phyloP scores from a whole-genome alignment of 2,888 invertebrate species.

The Flexamia atlantica region DNA sequence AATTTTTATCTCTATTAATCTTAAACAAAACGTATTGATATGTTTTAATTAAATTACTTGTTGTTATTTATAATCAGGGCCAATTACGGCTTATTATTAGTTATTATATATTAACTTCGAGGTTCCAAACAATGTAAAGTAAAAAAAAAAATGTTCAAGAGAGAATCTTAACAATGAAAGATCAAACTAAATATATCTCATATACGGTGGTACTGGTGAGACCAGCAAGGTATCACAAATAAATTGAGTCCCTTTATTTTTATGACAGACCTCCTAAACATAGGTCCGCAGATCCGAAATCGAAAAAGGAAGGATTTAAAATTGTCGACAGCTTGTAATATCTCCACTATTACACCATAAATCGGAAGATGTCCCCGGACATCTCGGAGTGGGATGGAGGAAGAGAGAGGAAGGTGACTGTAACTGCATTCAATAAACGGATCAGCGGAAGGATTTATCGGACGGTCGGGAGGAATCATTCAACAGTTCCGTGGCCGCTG shows the following conservation, averaged over 20 bases:
- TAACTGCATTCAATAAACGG: neutral
- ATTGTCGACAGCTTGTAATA: slow-evolving; percentile 14
- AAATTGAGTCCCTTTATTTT: slow-evolving; percentile 3
- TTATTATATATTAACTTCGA: no score
- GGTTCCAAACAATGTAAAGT: no score
- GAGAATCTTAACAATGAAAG: no score
- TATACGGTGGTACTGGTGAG: no score
- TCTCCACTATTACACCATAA: slow-evolving; percentile 21
- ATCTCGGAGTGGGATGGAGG: neutral
- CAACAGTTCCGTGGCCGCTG: neutral
- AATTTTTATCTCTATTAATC: no score
- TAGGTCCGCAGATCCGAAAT: neutral
- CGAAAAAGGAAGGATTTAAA: neutral
- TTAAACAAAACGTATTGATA: no score
- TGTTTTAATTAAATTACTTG: no score
- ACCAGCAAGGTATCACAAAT: slow-evolving; percentile 4
- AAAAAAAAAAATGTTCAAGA: neutral
- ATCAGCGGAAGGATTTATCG: slow-evolving; percentile 24
- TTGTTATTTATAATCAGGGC: no score
- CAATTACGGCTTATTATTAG: no score
- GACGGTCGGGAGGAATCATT: neutral
- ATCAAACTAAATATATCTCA: no score
- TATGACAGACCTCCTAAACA: slow-evolving; percentile 9
- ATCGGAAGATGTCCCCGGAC: neutral
- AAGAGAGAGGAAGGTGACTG: neutral